A percentile compares a stretch with the other conserved stretches of the same genome.
These are phyloP conservation scores for Artibeus jamaicensis DNA, from an alignment of 2,797 vertebrate species.

Conservation along the genomic window DNA sequence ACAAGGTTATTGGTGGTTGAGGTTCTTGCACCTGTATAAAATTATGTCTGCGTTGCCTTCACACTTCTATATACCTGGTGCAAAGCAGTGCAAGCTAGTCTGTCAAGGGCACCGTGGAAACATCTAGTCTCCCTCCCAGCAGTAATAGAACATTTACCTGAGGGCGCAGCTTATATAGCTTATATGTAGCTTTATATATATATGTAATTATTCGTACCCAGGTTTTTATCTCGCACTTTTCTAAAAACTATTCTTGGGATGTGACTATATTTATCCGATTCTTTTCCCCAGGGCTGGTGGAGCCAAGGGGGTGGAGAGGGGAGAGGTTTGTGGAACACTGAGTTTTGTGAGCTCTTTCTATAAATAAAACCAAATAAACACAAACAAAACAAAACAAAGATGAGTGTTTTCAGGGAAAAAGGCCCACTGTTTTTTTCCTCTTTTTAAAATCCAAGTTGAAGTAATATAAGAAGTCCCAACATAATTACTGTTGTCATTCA, in stretches of 20 bases:
- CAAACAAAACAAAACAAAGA: not conserved
- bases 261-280: not conserved
- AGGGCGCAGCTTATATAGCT: not conserved
- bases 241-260: not conserved
- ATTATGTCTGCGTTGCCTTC: not conserved
- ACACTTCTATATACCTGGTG: not conserved
- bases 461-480: not conserved
- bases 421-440: not conserved
- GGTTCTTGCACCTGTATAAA: not conserved
- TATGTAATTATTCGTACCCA: not conserved
- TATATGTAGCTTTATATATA: too few species aligned
- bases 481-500: constrained; percentile 23
- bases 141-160: not conserved
- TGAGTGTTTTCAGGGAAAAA: not conserved
- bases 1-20: not conserved
- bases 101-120: not conserved
- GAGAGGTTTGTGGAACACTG: not conserved
- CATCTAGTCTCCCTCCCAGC: not conserved
- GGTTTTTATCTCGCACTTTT: not conserved
- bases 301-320: not conserved
- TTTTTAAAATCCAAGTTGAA: constrained; percentile 11
- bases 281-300: not conserved
- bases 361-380: not conserved
- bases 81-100: not conserved
- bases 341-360: not conserved